Percentiles rank a stretch among this genome's conserved stretches.
Evolutionary conservation across 2,113 vertebrate genomes (phyloP).

Genomic region (Mesitornis unicolor): DNA sequence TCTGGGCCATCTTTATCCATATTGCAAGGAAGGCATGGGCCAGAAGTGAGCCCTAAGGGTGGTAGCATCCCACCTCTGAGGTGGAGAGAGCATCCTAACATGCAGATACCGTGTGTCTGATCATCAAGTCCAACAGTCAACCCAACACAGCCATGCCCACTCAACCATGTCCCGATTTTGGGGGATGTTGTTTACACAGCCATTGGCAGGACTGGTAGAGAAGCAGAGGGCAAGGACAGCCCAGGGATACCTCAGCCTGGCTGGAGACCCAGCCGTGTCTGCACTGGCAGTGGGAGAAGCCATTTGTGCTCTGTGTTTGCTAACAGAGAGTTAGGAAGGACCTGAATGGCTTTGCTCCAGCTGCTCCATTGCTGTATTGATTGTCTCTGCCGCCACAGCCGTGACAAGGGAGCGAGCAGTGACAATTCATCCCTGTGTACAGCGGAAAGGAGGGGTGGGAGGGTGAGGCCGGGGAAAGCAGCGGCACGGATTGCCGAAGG

Average conservation of each 20-base stretch:
- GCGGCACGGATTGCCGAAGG: rapidly evolving
- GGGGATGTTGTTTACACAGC: no score
- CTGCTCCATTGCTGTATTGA: not conserved
- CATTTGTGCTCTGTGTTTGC: rapidly evolving
- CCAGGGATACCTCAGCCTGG: not conserved
- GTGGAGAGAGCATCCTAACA: not conserved
- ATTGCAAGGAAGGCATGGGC: not conserved
- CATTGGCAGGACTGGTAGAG: not conserved
- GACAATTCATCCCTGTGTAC: not conserved
- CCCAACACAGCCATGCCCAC: no score
- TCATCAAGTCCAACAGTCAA: no score
- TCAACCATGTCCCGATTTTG: no score
- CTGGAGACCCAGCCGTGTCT: not conserved
- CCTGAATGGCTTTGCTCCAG: rapidly evolving
- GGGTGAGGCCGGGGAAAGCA: not conserved
- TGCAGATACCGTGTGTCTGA: rapidly evolving
- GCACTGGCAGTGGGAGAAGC: rapidly evolving
- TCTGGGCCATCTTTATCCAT: not conserved
- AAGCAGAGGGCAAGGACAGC: not conserved
- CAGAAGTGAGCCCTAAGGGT: not conserved
- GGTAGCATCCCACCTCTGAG: not conserved
- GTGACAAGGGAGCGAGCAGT: rapidly evolving
- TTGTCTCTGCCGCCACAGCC: not conserved
- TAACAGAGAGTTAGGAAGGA: not conserved
- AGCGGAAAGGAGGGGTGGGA: not conserved